Base-by-base conservation (phyloP, 2,888 invertebrate genomes). In the Acanthosepion pharaonis region DNA sequence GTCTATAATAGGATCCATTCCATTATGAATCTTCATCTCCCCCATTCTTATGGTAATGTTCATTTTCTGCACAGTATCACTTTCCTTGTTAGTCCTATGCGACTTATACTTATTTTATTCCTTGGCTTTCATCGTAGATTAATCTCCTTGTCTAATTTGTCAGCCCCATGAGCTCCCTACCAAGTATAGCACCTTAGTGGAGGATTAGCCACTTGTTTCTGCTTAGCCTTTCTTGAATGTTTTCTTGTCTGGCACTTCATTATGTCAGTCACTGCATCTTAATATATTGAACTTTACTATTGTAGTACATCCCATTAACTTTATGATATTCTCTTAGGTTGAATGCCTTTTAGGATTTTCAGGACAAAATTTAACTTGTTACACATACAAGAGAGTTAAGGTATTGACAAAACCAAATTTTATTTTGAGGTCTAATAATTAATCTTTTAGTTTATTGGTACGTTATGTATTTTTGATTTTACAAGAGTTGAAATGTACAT, bases 1-100 rank as follows among this genome's bases (percentile, higher is more conserved):
- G 93, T 48, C 53, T 59, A 59, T 15, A 28, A 49, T 49, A 93
- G 93, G 49, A 28, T 93, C 93, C 93, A 93, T 93, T 49, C 51
- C 93, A 53, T 93, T 59, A 59, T 78, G 78, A 78, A 15, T 78
- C 78, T 28, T 33, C n/a, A n/a, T 42, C 3, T 3, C 42, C 42
- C 42, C 3, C 3, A 42, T 15, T 9, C n/a, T 78, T 33, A 78
- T 78, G n/a, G 18, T 33, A 78, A n/a, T 33, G 3, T 11, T 15
- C 9, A n/a, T n/a, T n/a, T n/a, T n/a, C 78, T 78, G n/a, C 78
- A 78, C 78, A 78, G 78, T 78, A n/a, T 78, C 78, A 28, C 78
- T 78, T n/a, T 78, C 25, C 25, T 28, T 64, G 25, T 25, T 64
- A 25, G 28, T 25, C 78, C 15, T 33, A 33, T 23, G 23, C 18